phyloP scores from a whole-genome alignment of 2,113 vertebrate species.

The Coptodon bakossiorum region DNA sequence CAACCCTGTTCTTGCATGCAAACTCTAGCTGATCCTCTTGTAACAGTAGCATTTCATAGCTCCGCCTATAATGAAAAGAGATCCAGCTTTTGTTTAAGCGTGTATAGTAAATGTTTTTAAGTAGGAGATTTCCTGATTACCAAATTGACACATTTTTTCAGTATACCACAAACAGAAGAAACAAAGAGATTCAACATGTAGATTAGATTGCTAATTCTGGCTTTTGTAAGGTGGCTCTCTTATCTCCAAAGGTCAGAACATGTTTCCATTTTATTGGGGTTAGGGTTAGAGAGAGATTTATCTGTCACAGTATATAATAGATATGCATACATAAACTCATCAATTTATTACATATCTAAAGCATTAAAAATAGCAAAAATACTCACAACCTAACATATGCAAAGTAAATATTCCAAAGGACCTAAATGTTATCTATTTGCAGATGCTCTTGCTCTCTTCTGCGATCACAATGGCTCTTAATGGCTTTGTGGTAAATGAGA shows the following conservation, averaged over 20 bases:
- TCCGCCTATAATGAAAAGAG: neutral
- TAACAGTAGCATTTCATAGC: neutral
- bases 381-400: neutral
- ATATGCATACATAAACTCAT: neutral
- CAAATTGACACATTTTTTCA: neutral
- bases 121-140: neutral
- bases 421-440: neutral
- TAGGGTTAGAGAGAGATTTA: neutral
- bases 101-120: neutral
- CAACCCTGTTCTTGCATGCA: slow-evolving; percentile 11
- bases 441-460: neutral
- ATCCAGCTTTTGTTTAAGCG: neutral
- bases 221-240: neutral
- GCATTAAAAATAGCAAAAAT: neutral
- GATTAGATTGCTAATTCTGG: neutral
- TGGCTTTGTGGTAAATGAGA: slow-evolving; percentile 51
- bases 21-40: slow-evolving; percentile 27
- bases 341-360: neutral
- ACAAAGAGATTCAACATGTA: neutral
- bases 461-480: slow-evolving; percentile 33
- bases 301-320: neutral
- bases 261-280: neutral
- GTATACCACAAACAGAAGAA: neutral
- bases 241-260: neutral
- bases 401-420: neutral